A percentile compares a stretch with the other conserved stretches of the same genome.
These are phyloP conservation scores for Neosilurus hyrtlii DNA, from an alignment of 2,797 vertebrate genomes.

Conservation along the genomic window DNA sequence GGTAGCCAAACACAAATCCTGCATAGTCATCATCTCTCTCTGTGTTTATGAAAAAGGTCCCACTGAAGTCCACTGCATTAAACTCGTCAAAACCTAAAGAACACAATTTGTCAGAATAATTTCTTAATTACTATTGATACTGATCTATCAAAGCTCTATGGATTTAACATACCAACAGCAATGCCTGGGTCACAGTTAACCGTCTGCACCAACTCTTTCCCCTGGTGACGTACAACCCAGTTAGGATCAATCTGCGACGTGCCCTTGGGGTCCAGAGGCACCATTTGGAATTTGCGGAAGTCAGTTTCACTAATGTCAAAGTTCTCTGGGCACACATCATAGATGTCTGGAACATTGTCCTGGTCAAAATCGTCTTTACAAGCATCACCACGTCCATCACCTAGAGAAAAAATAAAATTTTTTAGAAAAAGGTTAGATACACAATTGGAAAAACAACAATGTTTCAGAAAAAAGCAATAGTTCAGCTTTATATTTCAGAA, in stretches of 20 bases:
- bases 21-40: conserved; percentile 96
- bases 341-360: conserved; percentile 90
- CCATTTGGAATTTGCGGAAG: conserved; percentile 97
- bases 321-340: conserved; percentile 96
- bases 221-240: conserved; percentile 97
- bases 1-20: conserved; percentile 96
- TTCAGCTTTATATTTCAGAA: conserved; percentile 9
- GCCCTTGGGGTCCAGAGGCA: conserved; percentile 95
- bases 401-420: conserved; percentile 59
- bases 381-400: conserved; percentile 93
- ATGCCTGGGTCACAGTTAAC: conserved; percentile 98
- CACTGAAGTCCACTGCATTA: conserved; percentile 95
- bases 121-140: not conserved
- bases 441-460: not conserved
- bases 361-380: conserved; percentile 97
- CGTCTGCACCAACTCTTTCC: conserved; percentile 96
- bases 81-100: conserved; percentile 91
- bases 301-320: conserved; percentile 94
- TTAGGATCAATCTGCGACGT: conserved; percentile 98
- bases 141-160: not conserved
- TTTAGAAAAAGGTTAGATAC: not conserved
- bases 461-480: not conserved
- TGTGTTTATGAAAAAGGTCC: conserved; percentile 98
- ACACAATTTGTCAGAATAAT: conserved; percentile 17
- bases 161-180: conserved; percentile 83